Conservation (phyloP, 2,797 vertebrate genomes). For the Hapalemur alaotrensis region DNA sequence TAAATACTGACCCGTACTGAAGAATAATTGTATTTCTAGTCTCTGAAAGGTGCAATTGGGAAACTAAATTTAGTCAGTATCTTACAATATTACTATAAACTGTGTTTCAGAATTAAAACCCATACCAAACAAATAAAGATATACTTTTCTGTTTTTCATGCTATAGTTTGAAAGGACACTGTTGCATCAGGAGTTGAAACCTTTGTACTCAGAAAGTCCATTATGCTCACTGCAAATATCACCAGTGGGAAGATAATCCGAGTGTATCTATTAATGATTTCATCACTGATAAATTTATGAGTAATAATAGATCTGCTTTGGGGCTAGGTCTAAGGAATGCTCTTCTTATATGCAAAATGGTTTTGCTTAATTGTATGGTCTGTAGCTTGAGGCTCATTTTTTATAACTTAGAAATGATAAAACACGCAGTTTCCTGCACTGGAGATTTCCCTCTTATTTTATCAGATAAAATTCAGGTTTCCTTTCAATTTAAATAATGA, state of each 20-base stretch:
- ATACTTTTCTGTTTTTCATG: background rate
- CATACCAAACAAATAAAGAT: background rate
- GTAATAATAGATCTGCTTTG: background rate
- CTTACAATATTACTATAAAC: background rate
- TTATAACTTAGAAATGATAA: conserved; percentile 42
- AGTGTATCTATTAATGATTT: background rate
- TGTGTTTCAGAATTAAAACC: background rate
- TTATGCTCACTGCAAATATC: background rate
- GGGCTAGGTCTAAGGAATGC: background rate
- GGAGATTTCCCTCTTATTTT: conserved; percentile 41
- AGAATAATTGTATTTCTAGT: background rate
- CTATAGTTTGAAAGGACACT: background rate
- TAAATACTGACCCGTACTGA: background rate
- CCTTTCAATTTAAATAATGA: background rate
- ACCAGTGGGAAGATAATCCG: background rate
- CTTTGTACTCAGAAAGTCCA: background rate
- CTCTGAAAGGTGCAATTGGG: background rate
- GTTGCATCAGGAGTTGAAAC: background rate
- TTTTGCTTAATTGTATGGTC: background rate
- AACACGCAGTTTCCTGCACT: background rate
- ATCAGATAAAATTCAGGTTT: conserved; percentile 19
- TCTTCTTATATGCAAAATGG: background rate
- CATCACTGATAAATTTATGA: background rate
- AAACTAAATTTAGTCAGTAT: background rate
- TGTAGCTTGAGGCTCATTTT: conserved; percentile 40